phyloP scores from a whole-genome alignment of 2,888 invertebrate species.

The Cryptocephalus primarius region DNA sequence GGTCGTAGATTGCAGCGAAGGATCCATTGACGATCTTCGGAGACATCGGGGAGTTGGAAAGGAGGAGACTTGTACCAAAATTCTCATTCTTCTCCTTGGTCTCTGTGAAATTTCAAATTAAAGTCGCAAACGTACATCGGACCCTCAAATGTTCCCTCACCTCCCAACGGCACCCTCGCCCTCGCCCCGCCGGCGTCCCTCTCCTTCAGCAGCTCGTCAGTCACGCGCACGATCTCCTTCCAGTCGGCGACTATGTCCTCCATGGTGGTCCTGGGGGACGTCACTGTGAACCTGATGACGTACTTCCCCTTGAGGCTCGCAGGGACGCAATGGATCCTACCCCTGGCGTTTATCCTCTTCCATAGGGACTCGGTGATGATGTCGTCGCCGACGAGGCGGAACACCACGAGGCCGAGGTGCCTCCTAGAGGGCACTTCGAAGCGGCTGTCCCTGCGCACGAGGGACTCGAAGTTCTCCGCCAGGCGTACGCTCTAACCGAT shows the following conservation, averaged over 20 bases:
- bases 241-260: conserved; percentile 77
- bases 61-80: conserved; percentile 84
- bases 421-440: conserved; percentile 86
- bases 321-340: conserved; percentile 88
- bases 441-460: conserved; percentile 69
- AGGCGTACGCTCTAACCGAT: conserved; percentile 66
- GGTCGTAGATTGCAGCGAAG: conserved; percentile 84
- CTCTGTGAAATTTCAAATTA: conserved; percentile 51
- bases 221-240: conserved; percentile 68
- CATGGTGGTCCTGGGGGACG: conserved; percentile 73
- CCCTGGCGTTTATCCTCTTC: conserved; percentile 77
- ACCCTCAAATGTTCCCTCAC: conserved; percentile 33
- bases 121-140: background rate
- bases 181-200: conserved; percentile 42
- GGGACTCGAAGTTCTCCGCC: conserved; percentile 82
- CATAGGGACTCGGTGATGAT: conserved; percentile 78
- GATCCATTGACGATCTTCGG: conserved; percentile 94
- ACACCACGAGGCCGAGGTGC: conserved; percentile 82
- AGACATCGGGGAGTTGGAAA: conserved; percentile 92
- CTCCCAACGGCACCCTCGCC: conserved; percentile 64
- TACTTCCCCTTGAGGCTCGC: conserved; percentile 83
- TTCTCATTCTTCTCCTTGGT: conserved; percentile 74
- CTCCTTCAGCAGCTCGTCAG: conserved; percentile 57
- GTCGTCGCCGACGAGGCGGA: conserved; percentile 77
- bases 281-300: conserved; percentile 88